Conservation (phyloP, 2,113 vertebrate species). For the Arothron firmamentum region DNA sequence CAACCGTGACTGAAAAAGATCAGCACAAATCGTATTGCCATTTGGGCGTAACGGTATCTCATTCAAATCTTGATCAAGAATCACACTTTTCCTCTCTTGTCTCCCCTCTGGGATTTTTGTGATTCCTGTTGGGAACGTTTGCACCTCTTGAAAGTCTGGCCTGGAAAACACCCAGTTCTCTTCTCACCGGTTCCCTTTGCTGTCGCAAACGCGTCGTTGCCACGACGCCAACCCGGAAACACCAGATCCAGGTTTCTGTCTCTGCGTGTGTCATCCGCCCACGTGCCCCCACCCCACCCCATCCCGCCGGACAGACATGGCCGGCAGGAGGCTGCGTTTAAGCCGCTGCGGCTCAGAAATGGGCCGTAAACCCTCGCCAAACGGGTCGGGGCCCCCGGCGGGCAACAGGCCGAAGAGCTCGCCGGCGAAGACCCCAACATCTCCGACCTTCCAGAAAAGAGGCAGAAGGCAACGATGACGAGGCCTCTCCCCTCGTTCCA, state of each 20-base stretch:
- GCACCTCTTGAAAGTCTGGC: too few species aligned
- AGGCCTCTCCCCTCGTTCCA: constrained; percentile 1
- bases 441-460: constrained; percentile 44
- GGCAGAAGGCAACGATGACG: constrained; percentile 37
- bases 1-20: constrained; percentile 40
- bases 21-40: constrained; percentile 37
- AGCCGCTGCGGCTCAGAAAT: constrained; percentile 64
- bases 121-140: too few species aligned
- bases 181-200: too few species aligned
- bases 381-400: constrained; percentile 67
- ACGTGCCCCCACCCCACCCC: constrained; percentile 12
- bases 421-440: constrained; percentile 68
- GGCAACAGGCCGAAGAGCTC: constrained; percentile 64
- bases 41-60: constrained; percentile 7
- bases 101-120: too few species aligned
- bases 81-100: too few species aligned
- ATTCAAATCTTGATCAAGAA: too few species aligned
- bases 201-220: constrained; percentile 16
- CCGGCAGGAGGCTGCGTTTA: constrained; percentile 69
- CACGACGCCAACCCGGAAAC: constrained; percentile 30
- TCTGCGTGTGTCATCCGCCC: constrained; percentile 21
- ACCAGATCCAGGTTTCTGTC: constrained; percentile 37
- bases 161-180: too few species aligned
- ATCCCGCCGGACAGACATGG: constrained; percentile 55
- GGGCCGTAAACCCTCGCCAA: constrained; percentile 71